Percentiles rank a stretch among this genome's conserved stretches.
These are phyloP conservation scores for Aphaenogaster rudis DNA, from an alignment of 1,140 invertebrate species.

Conservation along the genomic window DNA sequence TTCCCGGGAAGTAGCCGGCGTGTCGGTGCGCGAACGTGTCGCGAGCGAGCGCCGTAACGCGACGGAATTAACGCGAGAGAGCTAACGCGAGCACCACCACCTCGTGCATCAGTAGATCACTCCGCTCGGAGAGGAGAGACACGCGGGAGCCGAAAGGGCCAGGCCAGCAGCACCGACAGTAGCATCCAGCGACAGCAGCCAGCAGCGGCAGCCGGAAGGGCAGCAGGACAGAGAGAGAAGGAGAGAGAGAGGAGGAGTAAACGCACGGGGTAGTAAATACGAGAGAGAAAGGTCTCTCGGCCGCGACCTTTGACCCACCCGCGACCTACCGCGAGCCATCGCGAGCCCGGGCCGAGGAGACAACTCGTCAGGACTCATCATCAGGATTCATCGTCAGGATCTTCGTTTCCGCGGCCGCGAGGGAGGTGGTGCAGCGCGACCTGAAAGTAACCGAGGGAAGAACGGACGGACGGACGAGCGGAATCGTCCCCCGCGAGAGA, in stretches of 20 bases:
- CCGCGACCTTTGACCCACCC: conserved; percentile 52
- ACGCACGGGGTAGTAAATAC: conserved; percentile 24
- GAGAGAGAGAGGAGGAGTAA: not conserved
- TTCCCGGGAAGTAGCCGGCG: conserved; percentile 19
- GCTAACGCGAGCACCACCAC: conserved; percentile 36
- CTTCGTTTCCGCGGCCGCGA: not conserved
- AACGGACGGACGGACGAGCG: not conserved
- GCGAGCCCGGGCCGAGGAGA: not conserved
- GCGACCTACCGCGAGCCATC: conserved; percentile 32
- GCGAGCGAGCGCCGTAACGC: conserved; percentile 2
- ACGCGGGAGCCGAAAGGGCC: conserved; percentile 48
- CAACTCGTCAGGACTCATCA: not conserved
- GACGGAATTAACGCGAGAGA: conserved; percentile 28
- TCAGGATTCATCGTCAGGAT: conserved; percentile 17
- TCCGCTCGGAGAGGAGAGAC: not conserved
- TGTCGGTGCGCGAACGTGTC: conserved; percentile 27
- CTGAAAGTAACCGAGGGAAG: not conserved
- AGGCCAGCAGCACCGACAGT: not conserved
- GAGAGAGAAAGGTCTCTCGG: conserved; percentile 38
- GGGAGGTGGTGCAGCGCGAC: not conserved
- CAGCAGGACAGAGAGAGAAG: not conserved
- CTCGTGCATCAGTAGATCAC: conserved; percentile 21
- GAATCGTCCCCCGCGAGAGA: not conserved
- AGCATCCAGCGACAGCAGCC: not conserved
- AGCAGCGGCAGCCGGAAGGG: conserved; percentile 1